These are phyloP conservation scores for Sebastes matsubarae DNA, from an alignment of 2,797 vertebrate genomes.

Conservation along the genomic window DNA sequence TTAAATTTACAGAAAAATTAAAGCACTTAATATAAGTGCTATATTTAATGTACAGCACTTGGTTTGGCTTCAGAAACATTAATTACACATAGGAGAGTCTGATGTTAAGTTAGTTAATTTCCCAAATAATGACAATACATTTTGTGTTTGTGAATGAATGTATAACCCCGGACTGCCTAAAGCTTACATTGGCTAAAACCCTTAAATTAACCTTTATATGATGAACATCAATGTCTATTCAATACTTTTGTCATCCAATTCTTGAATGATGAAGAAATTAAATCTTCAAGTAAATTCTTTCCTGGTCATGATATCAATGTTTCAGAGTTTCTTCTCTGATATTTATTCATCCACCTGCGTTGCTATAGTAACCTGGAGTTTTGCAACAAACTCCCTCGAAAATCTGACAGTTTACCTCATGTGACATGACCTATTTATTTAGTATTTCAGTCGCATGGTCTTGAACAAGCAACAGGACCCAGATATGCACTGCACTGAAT, in stretches of 20 bases:
- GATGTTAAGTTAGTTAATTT: not conserved
- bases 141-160: not conserved
- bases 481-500: not conserved
- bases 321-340: not conserved
- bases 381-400: slow-evolving; percentile 20
- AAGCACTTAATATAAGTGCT: too few species aligned
- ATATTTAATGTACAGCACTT: not conserved
- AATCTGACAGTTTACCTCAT: slow-evolving; percentile 44
- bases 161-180: not conserved
- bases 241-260: not conserved
- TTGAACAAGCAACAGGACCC: slow-evolving; percentile 3
- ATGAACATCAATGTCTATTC: not conserved
- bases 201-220: not conserved
- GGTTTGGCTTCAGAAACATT: not conserved
- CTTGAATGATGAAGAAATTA: not conserved
- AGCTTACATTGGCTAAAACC: not conserved
- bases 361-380: slow-evolving; percentile 49
- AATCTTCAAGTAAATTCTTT: not conserved
- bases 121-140: not conserved
- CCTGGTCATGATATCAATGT: not conserved
- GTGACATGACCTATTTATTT: slow-evolving; percentile 47
- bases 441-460: slow-evolving; percentile 8
- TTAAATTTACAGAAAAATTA: not conserved
- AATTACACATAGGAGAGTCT: not conserved
- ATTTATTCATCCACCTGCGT: slow-evolving; percentile 28